Percentiles rank a stretch among this genome's conserved stretches.
These are phyloP conservation scores for Limnephilus rhombicus DNA, from an alignment of 2,888 invertebrate species.

Conservation along the genomic window DNA sequence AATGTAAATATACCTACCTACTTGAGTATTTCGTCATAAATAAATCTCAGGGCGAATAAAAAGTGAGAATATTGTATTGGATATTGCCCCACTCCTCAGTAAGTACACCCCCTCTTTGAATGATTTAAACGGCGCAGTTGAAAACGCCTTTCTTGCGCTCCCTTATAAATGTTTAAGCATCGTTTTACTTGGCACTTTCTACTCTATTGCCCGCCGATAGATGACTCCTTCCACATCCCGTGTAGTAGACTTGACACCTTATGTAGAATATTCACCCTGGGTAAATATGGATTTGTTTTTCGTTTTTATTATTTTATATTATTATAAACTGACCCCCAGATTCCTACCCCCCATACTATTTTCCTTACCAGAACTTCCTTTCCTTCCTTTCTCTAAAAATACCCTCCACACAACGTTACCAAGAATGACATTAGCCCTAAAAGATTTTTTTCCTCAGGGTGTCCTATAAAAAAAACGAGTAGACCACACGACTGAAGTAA, in stretches of 20 bases:
- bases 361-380: no score
- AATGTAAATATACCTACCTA: neutral
- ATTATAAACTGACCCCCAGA: no score
- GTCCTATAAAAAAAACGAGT: no score
- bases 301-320: no score
- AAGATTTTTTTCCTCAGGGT: no score
- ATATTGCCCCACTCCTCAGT: neutral
- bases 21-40: neutral
- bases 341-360: no score
- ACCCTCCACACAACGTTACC: no score
- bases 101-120: constrained; percentile 7
- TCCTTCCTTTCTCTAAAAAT: no score
- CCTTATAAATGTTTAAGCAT: constrained; percentile 13
- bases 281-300: no score
- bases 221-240: constrained; percentile 17
- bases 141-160: constrained; percentile 6
- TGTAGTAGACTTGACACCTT: neutral
- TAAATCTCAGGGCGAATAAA: neutral
- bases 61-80: neutral
- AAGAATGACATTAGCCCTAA: no score
- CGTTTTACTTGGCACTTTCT: neutral
- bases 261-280: neutral
- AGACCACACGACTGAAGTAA: no score
- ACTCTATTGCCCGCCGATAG: constrained; percentile 40
- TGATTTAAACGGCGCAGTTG: constrained; percentile 23